Evolutionary conservation across 2,888 invertebrate species (phyloP).

Genomic region (Xestia c-nigrum): DNA sequence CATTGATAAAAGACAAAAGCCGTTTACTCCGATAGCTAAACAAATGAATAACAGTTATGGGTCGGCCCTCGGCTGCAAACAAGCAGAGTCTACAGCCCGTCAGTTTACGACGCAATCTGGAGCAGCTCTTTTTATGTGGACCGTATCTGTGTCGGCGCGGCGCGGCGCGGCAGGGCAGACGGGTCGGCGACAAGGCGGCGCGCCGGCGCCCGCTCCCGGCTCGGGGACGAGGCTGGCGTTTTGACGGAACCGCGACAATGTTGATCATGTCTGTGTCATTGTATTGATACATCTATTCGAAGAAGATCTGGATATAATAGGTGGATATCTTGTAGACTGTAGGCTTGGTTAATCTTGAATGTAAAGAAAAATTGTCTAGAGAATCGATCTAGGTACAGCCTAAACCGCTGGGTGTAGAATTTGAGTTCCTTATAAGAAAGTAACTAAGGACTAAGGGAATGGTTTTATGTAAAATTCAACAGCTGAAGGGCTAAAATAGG

Average conservation of each 20-base stretch:
- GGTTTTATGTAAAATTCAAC: background rate
- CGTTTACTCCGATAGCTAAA: slow-evolving; percentile 37
- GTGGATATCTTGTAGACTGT: background rate
- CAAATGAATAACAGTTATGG: slow-evolving; percentile 53
- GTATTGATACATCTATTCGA: background rate
- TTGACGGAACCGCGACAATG: slow-evolving; percentile 18
- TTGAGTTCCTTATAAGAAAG: background rate
- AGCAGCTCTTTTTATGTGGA: slow-evolving; percentile 77
- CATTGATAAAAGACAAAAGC: slow-evolving; percentile 20
- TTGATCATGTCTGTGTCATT: slow-evolving; percentile 33
- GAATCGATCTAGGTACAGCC: background rate
- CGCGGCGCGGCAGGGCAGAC: slow-evolving; percentile 79
- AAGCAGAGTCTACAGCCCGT: slow-evolving; percentile 53
- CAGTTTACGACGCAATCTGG: slow-evolving; percentile 85
- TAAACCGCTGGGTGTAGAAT: background rate
- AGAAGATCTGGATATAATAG: background rate
- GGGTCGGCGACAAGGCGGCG: slow-evolving; percentile 81
- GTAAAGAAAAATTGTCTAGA: background rate
- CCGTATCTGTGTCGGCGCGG: slow-evolving; percentile 69
- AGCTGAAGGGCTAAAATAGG: background rate
- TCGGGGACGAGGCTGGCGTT: slow-evolving; percentile 49
- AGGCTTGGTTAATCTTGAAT: background rate
- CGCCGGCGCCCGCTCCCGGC: slow-evolving; percentile 65
- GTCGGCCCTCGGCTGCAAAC: slow-evolving; percentile 50
- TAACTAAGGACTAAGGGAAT: background rate